A percentile compares a stretch with the other conserved stretches of the same genome.
Conservation (phyloP, 2,797 vertebrate species). For the Rachycentron canadum region DNA sequence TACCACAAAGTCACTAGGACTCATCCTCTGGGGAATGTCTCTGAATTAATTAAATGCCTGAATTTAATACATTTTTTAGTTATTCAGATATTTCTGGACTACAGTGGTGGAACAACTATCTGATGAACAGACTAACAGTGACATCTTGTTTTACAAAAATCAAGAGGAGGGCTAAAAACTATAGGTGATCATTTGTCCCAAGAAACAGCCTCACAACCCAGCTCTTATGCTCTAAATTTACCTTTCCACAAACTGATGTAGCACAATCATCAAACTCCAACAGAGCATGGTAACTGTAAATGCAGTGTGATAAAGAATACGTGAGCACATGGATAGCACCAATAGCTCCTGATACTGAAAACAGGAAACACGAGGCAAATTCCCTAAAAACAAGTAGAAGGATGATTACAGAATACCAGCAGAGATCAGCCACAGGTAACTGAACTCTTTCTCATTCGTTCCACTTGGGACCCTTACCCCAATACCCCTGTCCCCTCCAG, state of each 20-base stretch:
- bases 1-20: not conserved
- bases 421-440: constrained; percentile 66
- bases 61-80: too few relatives aligned
- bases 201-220: not conserved
- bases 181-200: not conserved
- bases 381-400: constrained; percentile 33
- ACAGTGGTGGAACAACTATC: not conserved
- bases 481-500: constrained; percentile 18
- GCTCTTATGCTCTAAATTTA: too few relatives aligned
- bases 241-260: not conserved
- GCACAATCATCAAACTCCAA: not conserved
- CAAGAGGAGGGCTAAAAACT: not conserved
- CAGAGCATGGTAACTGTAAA: not conserved
- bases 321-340: not conserved
- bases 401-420: constrained; percentile 52
- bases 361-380: constrained; percentile 17
- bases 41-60: too few relatives aligned
- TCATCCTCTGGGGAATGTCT: not conserved
- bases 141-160: not conserved
- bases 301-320: not conserved
- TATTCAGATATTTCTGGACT: not conserved
- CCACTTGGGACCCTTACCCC: constrained; percentile 57
- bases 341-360: not conserved
- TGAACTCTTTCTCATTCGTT: constrained; percentile 46
- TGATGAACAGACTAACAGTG: not conserved